Evolutionary conservation across 1,140 invertebrate genomes (phyloP).

Genomic region (Cotesia chilonis): DNA sequence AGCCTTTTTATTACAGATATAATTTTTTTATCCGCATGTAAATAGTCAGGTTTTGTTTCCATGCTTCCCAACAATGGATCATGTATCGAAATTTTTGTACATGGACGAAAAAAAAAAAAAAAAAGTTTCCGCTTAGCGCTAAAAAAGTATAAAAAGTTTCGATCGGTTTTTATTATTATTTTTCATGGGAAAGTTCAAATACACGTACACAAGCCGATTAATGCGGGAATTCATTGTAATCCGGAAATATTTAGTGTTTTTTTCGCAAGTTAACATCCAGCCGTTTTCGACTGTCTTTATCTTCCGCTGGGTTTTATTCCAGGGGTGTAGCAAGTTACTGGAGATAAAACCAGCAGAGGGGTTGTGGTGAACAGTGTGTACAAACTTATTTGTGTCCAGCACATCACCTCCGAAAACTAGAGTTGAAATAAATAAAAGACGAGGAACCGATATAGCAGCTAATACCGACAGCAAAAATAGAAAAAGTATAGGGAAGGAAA

Average conservation of each 20-base stretch:
- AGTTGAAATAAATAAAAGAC: too few relatives aligned
- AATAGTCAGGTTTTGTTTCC: slow-evolving; percentile 21
- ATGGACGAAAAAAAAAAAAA: background rate
- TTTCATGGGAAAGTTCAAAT: slow-evolving; percentile 20
- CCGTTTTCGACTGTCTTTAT: background rate
- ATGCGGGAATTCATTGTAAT: slow-evolving; percentile 22
- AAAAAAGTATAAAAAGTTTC: background rate
- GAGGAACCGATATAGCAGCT: slow-evolving; percentile 1
- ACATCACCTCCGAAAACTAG: background rate
- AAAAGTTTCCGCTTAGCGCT: background rate
- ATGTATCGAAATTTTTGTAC: slow-evolving; percentile 18
- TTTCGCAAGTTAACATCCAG: background rate
- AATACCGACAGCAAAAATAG: too few relatives aligned
- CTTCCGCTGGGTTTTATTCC: background rate
- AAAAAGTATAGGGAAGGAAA: too few relatives aligned
- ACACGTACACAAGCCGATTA: slow-evolving; percentile 28
- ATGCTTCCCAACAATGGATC: slow-evolving; percentile 16
- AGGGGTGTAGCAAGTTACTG: too few relatives aligned
- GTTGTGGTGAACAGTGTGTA: slow-evolving; percentile 21
- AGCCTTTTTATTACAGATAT: slow-evolving; percentile 2
- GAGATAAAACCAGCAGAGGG: background rate
- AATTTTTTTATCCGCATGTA: slow-evolving; percentile 20
- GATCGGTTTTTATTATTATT: slow-evolving; percentile 18
- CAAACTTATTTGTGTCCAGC: slow-evolving; percentile 23
- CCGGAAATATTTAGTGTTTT: slow-evolving; percentile 22